Evolutionary conservation across 2,113 vertebrate genomes (phyloP).

Genomic region (Columba janthina): DNA sequence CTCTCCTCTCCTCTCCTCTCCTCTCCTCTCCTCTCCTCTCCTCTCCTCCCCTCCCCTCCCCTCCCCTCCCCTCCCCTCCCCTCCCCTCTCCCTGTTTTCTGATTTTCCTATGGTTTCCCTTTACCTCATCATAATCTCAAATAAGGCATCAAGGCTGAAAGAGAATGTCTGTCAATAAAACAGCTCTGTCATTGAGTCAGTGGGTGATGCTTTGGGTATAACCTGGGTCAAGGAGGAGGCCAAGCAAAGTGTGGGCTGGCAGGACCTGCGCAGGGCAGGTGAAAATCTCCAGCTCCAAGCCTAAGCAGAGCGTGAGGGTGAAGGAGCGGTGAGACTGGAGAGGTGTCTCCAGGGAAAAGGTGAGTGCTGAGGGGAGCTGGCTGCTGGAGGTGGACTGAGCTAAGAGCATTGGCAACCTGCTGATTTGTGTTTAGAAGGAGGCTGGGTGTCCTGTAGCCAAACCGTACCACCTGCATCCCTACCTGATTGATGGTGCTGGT

Average conservation of each 20-base stretch:
- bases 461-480: background rate
- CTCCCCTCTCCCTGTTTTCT: too few relatives aligned
- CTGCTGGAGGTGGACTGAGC: background rate
- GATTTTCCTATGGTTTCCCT: background rate
- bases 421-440: background rate
- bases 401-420: background rate
- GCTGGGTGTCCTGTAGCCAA: background rate
- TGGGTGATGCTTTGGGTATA: background rate
- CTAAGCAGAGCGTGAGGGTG: background rate
- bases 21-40: too few relatives aligned
- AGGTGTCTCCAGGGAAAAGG: background rate
- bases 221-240: background rate
- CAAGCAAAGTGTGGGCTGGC: background rate
- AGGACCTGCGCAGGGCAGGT: background rate
- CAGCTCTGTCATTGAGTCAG: background rate
- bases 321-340: background rate
- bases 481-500: rapidly evolving
- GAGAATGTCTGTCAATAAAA: background rate
- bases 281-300: background rate
- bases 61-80: too few relatives aligned
- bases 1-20: too few relatives aligned
- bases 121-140: background rate
- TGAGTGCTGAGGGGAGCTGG: background rate
- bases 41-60: too few relatives aligned
- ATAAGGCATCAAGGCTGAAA: background rate